Evolutionary conservation across 35 echinoderm and acorn worm species (phyloP).

Genomic region (Anneissia japonica): DNA sequence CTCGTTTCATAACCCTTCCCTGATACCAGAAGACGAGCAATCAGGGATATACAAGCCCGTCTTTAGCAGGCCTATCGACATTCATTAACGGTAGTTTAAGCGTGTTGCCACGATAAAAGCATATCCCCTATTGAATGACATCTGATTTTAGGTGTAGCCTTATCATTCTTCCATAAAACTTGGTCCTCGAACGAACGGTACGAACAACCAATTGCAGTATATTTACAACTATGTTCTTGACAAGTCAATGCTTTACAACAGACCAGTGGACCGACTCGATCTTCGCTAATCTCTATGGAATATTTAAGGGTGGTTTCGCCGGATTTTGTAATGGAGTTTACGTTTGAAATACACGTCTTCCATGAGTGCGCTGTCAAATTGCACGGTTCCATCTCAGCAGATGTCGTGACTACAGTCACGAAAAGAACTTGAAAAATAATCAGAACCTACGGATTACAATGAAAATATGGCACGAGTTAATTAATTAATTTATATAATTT

Average conservation of each 20-base stretch:
- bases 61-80: too few species aligned
- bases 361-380: neutral
- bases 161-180: neutral
- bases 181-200: neutral
- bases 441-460: too few species aligned
- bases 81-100: neutral
- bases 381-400: neutral
- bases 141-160: neutral
- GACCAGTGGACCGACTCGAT: neutral
- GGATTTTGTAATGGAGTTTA: neutral
- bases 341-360: neutral
- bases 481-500: too few species aligned
- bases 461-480: too few species aligned
- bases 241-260: neutral
- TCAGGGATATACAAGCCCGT: too few species aligned
- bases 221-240: neutral
- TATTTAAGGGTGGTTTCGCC: neutral
- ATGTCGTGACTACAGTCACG: neutral
- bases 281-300: neutral
- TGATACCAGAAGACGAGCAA: too few species aligned
- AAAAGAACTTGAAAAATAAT: neutral
- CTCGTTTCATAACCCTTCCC: too few species aligned
- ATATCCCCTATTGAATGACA: neutral
- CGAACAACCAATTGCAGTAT: neutral
- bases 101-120: neutral